Conservation (phyloP, 2,888 invertebrate species). For the Zaprionus bogoriensis region DNA sequence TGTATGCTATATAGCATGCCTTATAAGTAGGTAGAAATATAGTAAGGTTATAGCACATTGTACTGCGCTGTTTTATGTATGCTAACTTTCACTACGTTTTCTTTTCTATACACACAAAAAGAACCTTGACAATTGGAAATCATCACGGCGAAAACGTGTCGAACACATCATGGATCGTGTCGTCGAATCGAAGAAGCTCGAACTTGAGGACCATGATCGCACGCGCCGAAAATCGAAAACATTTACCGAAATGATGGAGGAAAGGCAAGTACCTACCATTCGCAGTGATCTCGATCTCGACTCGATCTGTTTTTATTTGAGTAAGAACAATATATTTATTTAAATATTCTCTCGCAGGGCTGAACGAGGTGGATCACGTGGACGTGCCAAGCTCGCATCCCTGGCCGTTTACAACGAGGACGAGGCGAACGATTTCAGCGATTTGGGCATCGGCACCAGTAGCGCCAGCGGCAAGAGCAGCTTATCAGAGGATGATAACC, state of each 20-base stretch:
- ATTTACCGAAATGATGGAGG: slow-evolving; percentile 96
- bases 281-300: not conserved
- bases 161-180: slow-evolving; percentile 95
- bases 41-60: slow-evolving; percentile 32
- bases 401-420: slow-evolving; percentile 91
- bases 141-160: slow-evolving; percentile 94
- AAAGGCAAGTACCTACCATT: slow-evolving; percentile 88
- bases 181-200: slow-evolving; percentile 93
- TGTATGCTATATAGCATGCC: not conserved
- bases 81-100: slow-evolving; percentile 66
- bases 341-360: slow-evolving; percentile 57
- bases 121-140: slow-evolving; percentile 97
- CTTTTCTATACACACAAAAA: slow-evolving; percentile 79
- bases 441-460: slow-evolving; percentile 90
- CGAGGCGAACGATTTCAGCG: slow-evolving; percentile 92
- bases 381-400: slow-evolving; percentile 85
- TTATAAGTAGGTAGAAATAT: slow-evolving; percentile 1
- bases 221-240: slow-evolving; percentile 92
- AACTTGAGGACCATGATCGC: slow-evolving; percentile 89
- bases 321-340: not conserved
- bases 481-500: slow-evolving; percentile 86
- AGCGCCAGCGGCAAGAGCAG: slow-evolving; percentile 86
- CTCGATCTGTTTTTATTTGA: not conserved
- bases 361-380: slow-evolving; percentile 83
- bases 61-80: slow-evolving; percentile 13